Evolutionary conservation across 2,797 vertebrate species (phyloP).

Genomic region (Cygnus olor): DNA sequence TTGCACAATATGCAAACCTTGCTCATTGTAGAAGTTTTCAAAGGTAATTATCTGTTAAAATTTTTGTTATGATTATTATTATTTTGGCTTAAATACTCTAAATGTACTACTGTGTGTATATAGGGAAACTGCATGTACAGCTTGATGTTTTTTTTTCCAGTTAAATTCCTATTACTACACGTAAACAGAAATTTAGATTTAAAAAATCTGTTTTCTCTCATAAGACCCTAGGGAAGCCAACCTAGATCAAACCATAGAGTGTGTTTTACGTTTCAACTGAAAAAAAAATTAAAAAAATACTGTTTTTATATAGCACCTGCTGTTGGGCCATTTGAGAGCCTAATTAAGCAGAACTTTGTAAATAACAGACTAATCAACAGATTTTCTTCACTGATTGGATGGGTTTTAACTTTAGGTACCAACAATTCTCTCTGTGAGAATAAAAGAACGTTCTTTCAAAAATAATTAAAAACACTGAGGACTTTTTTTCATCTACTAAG

Average conservation of each 20-base stretch:
- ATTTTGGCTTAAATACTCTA: background rate
- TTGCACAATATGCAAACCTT: background rate
- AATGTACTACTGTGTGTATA: background rate
- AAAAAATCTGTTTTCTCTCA: background rate
- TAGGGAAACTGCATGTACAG: background rate
- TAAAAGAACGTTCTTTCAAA: slow-evolving; percentile 10
- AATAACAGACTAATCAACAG: background rate
- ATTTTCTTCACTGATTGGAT: background rate
- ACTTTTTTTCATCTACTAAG: background rate
- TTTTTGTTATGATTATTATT: background rate
- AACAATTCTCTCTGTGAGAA: background rate
- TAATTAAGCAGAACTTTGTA: background rate
- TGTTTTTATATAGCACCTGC: background rate
- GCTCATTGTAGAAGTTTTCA: background rate
- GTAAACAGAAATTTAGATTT: background rate
- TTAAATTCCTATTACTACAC: background rate
- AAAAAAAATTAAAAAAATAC: background rate
- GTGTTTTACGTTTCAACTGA: background rate
- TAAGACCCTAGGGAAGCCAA: background rate
- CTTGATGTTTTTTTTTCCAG: background rate
- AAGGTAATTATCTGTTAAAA: background rate
- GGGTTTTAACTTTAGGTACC: background rate
- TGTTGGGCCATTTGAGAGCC: background rate
- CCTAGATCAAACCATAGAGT: background rate
- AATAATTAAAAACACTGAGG: background rate